Evolutionary conservation across 2,888 invertebrate species (phyloP).

Genomic region (Buathra laborator): DNA sequence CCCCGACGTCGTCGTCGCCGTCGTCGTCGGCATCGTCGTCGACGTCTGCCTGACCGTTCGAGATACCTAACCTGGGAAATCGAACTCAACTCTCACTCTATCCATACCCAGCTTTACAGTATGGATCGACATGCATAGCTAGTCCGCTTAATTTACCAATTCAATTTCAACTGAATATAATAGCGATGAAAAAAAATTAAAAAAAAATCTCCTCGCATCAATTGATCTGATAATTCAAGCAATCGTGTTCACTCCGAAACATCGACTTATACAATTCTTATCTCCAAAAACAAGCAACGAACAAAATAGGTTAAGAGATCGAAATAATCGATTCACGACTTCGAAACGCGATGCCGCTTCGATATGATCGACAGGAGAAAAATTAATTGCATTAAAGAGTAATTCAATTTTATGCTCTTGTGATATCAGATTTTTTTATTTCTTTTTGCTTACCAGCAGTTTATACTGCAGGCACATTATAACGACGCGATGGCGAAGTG

Average conservation of each 20-base stretch:
- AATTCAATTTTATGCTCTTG: slow-evolving; percentile 61
- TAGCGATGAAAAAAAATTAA: not conserved
- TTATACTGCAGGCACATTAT: slow-evolving; percentile 55
- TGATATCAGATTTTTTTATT: slow-evolving; percentile 44
- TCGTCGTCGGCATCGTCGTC: slow-evolving; percentile 47
- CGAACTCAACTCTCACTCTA: slow-evolving; percentile 57
- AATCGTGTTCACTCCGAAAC: not conserved
- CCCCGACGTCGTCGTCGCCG: slow-evolving; percentile 53
- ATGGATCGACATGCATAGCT: slow-evolving; percentile 20
- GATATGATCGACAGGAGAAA: slow-evolving; percentile 17
- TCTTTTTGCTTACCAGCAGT: slow-evolving; percentile 32
- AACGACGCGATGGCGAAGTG: slow-evolving; percentile 42
- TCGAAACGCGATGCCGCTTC: slow-evolving; percentile 21
- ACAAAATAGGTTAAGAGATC: not conserved
- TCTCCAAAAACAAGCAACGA: not conserved
- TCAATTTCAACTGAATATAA: slow-evolving; percentile 26
- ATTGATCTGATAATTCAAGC: slow-evolving; percentile 2
- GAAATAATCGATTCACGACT: not conserved
- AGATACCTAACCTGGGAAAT: slow-evolving; percentile 68
- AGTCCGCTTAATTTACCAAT: slow-evolving; percentile 45
- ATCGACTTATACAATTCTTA: not conserved
- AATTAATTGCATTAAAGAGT: slow-evolving; percentile 48
- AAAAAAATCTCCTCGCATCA: not conserved
- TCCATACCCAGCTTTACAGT: slow-evolving; percentile 30
- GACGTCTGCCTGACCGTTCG: slow-evolving; percentile 71